These are phyloP conservation scores for Polia nebulosa DNA, from an alignment of 2,888 invertebrate species.

Conservation along the genomic window DNA sequence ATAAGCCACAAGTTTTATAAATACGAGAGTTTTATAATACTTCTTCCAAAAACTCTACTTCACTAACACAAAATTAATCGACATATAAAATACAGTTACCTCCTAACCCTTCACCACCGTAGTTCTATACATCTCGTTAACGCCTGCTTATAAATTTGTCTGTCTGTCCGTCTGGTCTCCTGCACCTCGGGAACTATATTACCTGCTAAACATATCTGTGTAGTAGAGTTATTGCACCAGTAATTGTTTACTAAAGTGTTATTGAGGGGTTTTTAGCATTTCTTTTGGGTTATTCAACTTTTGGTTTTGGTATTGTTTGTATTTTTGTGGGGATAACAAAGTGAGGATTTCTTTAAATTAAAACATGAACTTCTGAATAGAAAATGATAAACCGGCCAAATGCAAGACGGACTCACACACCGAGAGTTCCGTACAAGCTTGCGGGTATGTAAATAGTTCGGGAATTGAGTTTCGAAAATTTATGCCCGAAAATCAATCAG, in stretches of 20 bases:
- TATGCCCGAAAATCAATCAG: too few relatives aligned
- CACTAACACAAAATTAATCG: neutral
- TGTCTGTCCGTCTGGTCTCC: constrained; percentile 74
- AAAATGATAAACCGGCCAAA: too few relatives aligned
- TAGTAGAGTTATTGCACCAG: constrained; percentile 65
- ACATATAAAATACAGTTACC: constrained; percentile 53
- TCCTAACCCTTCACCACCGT: constrained; percentile 41
- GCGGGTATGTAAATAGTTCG: too few relatives aligned
- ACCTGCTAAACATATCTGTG: constrained; percentile 69
- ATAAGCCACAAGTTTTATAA: too few relatives aligned
- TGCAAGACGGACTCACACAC: too few relatives aligned
- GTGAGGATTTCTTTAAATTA: too few relatives aligned
- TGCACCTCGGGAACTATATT: constrained; percentile 67
- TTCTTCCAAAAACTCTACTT: too few relatives aligned
- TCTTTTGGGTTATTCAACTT: constrained; percentile 48
- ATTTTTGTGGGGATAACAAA: neutral
- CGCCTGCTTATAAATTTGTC: constrained; percentile 86
- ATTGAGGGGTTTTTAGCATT: constrained; percentile 58
- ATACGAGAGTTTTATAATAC: too few relatives aligned
- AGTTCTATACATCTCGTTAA: constrained; percentile 81
- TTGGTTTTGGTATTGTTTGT: neutral
- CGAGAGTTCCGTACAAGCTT: too few relatives aligned
- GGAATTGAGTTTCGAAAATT: too few relatives aligned
- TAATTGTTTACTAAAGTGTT: constrained; percentile 74
- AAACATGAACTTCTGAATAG: too few relatives aligned